These are phyloP conservation scores for Ephydatia muelleri DNA, from an alignment of 37 sponge, comb jelly and placozoan species.

Conservation along the genomic window DNA sequence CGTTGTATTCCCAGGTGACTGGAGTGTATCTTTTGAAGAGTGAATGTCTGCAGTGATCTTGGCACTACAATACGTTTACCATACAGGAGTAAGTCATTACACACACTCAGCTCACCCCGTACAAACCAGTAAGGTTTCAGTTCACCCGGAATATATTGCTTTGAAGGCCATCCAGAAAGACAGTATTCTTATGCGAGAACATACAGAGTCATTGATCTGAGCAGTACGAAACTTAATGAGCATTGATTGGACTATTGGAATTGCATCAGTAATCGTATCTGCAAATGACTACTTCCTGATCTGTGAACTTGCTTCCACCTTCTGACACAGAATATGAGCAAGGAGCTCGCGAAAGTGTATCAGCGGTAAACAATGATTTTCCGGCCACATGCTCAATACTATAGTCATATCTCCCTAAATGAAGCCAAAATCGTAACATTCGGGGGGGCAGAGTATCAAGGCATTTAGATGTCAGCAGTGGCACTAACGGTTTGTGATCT, in stretches of 20 bases:
- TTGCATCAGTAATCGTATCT: not conserved
- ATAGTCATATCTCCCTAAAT: slow-evolving; percentile 21
- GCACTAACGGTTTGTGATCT: slow-evolving; percentile 24
- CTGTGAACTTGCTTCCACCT: not conserved
- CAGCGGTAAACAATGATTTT: slow-evolving; percentile 6
- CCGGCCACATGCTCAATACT: slow-evolving; percentile 1
- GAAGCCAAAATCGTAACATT: not conserved
- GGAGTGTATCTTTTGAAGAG: slow-evolving; percentile 15
- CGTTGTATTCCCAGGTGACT: slow-evolving; percentile 24
- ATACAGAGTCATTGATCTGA: slow-evolving; percentile 11
- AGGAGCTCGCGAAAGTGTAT: slow-evolving; percentile 33
- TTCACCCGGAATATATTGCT: not conserved
- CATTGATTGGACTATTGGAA: slow-evolving; percentile 8
- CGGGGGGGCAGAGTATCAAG: slow-evolving; percentile 26
- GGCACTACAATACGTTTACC: slow-evolving; percentile 13
- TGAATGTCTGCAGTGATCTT: not conserved
- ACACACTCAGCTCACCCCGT: not conserved
- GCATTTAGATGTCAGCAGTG: slow-evolving; percentile 16
- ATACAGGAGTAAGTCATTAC: slow-evolving; percentile 11
- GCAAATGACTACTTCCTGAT: slow-evolving; percentile 13
- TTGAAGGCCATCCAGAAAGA: slow-evolving; percentile 14
- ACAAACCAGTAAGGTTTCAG: slow-evolving; percentile 2
- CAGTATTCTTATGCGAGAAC: slow-evolving; percentile 11
- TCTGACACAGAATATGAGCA: not conserved
- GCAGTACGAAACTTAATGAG: slow-evolving; percentile 8